A percentile compares a stretch with the other conserved stretches of the same genome.
Conservation (phyloP, 1,140 invertebrate species). For the Drosophila willistoni region DNA sequence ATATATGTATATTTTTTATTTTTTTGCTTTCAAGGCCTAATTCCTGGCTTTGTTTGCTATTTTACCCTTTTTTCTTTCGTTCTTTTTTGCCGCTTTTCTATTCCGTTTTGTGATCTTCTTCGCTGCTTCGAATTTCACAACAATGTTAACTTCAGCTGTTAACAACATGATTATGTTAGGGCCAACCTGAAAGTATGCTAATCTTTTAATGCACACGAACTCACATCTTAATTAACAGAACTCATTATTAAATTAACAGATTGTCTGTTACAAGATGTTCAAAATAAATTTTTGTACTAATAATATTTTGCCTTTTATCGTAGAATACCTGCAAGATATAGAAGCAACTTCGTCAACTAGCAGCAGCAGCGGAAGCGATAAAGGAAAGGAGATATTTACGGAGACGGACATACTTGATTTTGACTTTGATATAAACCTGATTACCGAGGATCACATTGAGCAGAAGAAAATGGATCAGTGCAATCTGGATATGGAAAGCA, state of each 20-base stretch:
- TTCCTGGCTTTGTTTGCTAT: conserved; percentile 4
- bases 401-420: conserved; percentile 77
- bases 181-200: conserved; percentile 5
- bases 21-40: not conserved
- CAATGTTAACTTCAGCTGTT: conserved; percentile 1
- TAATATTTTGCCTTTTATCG: conserved; percentile 33
- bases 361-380: conserved; percentile 58
- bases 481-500: conserved; percentile 46
- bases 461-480: conserved; percentile 62
- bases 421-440: conserved; percentile 77
- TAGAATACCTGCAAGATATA: conserved; percentile 81
- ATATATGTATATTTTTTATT: not conserved
- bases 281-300: conserved; percentile 38
- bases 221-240: too few relatives aligned
- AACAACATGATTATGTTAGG: not conserved
- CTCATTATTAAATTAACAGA: too few relatives aligned
- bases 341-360: conserved; percentile 69
- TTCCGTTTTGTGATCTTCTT: conserved; percentile 1
- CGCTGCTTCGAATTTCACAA: conserved; percentile 10
- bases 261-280: too few relatives aligned
- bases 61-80: not conserved
- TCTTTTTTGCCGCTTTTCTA: not conserved
- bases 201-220: not conserved
- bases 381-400: conserved; percentile 69
- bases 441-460: conserved; percentile 68